phyloP scores from a whole-genome alignment of 2,888 invertebrate genomes.

The Diarsia dahlii region DNA sequence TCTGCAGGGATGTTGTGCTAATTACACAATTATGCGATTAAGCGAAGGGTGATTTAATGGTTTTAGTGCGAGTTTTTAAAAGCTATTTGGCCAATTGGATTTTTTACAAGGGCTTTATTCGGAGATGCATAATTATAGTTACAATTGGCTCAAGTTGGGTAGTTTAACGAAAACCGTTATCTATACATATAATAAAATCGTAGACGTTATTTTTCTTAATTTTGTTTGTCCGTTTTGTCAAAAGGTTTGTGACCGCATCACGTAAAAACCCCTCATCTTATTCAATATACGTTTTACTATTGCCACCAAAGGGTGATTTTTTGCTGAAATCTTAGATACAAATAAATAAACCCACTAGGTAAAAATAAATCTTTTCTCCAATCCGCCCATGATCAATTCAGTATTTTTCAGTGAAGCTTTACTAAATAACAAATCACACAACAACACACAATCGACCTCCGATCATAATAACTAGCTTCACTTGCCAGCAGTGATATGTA shows the following conservation, averaged over 20 bases:
- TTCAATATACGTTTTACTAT: no score
- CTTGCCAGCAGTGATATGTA: slow-evolving; percentile 29
- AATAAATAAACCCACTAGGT: background rate
- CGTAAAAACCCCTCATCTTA: no score
- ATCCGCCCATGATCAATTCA: background rate
- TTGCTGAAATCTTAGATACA: no score
- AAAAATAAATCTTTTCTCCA: background rate
- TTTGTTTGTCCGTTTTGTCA: no score
- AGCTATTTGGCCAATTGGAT: slow-evolving; percentile 28
- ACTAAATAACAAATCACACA: background rate
- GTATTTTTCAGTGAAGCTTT: background rate
- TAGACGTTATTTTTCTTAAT: no score
- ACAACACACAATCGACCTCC: background rate
- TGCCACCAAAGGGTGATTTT: no score
- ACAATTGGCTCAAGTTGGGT: background rate
- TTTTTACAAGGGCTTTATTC: background rate
- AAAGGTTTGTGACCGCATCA: no score
- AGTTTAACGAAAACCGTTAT: background rate
- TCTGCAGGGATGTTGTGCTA: slow-evolving; percentile 62
- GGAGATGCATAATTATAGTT: background rate
- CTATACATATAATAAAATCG: slow-evolving; percentile 3
- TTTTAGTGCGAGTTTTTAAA: slow-evolving; percentile 47
- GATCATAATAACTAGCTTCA: slow-evolving; percentile 30
- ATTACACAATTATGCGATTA: slow-evolving; percentile 67
- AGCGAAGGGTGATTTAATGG: slow-evolving; percentile 52